phyloP scores from a whole-genome alignment of 2,797 vertebrate genomes.

The Lithobates sylvaticus region DNA sequence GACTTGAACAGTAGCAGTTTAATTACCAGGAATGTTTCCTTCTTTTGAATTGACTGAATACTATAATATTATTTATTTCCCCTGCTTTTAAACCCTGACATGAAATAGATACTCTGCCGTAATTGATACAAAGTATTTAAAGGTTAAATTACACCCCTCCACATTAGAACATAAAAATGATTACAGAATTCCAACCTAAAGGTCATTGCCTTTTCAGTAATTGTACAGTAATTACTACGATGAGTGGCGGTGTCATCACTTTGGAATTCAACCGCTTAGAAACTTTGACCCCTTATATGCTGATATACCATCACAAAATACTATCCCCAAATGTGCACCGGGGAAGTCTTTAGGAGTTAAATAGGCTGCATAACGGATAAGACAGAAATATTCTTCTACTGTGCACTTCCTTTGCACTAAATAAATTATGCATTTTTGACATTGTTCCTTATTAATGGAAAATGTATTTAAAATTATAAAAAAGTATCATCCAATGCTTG shows the following conservation, averaged over 20 bases:
- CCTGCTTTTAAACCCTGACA: constrained; percentile 43
- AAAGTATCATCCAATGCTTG: not conserved
- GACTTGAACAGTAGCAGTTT: constrained; percentile 29
- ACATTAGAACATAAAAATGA: constrained; percentile 58
- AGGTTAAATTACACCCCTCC: constrained; percentile 58
- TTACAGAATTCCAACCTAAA: constrained; percentile 61
- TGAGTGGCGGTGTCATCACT: constrained; percentile 61
- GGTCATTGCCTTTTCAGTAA: constrained; percentile 63
- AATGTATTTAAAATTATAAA: not conserved
- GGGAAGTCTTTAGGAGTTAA: constrained; percentile 5
- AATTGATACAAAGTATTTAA: constrained; percentile 59
- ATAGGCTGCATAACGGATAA: not conserved
- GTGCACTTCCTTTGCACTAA: not conserved
- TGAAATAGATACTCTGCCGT: constrained; percentile 53
- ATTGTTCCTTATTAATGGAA: too few species aligned
- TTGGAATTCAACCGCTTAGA: constrained; percentile 56
- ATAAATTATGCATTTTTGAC: not conserved
- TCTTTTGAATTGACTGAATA: constrained; percentile 44
- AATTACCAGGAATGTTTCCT: constrained; percentile 40
- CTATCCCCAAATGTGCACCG: not conserved
- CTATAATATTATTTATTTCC: constrained; percentile 52
- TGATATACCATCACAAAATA: constrained; percentile 2
- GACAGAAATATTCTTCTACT: not conserved
- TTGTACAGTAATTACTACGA: constrained; percentile 63
- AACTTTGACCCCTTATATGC: constrained; percentile 48